These are phyloP conservation scores for Microctonus hyperodae DNA, from an alignment of 2,888 invertebrate genomes.

Conservation along the genomic window DNA sequence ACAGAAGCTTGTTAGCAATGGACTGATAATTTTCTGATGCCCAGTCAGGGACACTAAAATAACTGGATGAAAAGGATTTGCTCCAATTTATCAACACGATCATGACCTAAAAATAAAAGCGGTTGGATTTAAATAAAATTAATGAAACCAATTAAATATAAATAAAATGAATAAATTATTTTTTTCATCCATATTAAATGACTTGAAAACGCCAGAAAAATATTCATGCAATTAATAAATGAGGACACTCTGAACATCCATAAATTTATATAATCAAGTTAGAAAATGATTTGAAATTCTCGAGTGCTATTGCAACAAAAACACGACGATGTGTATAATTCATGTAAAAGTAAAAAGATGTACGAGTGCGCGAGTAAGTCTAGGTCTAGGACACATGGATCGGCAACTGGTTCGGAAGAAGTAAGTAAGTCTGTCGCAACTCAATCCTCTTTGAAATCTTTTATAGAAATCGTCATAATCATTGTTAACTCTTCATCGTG, in stretches of 20 bases:
- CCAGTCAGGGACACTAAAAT: neutral
- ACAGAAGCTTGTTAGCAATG: neutral
- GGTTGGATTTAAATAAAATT: neutral
- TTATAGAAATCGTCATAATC: conserved; percentile 7
- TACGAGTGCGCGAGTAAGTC: conserved; percentile 35
- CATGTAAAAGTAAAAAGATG: neutral
- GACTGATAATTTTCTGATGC: neutral
- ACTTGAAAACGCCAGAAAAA: neutral
- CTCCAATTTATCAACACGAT: neutral
- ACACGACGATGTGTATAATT: neutral
- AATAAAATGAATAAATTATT: neutral
- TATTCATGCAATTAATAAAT: neutral
- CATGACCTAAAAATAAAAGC: neutral
- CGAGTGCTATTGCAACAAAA: neutral
- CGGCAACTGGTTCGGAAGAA: conserved; percentile 39
- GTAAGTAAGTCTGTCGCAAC: conserved; percentile 36
- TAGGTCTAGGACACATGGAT: conserved; percentile 49
- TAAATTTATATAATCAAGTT: conserved; percentile 28
- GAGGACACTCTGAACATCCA: conserved; percentile 14
- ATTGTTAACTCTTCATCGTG: neutral
- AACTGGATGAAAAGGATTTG: neutral
- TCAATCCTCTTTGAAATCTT: conserved; percentile 25
- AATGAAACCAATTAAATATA: neutral
- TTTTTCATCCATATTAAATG: neutral
- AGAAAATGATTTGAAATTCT: neutral